Base-by-base conservation (phyloP, 2,113 vertebrate genomes). In the Ameiurus melas region DNA sequence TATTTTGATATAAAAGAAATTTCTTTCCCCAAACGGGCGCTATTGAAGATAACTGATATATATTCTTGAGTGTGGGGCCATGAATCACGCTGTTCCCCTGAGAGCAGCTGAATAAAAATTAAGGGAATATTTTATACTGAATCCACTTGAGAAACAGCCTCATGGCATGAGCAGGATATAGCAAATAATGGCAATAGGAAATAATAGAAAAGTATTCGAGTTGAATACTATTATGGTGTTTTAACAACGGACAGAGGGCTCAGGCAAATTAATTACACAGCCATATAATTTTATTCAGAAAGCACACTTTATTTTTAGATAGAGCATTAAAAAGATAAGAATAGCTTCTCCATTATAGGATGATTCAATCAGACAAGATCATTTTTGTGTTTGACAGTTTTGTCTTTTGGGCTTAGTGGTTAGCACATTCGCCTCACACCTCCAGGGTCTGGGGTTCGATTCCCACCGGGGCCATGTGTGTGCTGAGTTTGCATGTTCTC, bases 111-210 rank as follows among this genome's bases (percentile, higher is more conserved):
- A 86, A 83, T 90, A 47, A 73, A 86, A 88, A 86, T 90, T 90
- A 90, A 90, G 85, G 89, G 83, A 47, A 88, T 90, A 88, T 82
- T 88, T 88, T 71, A 90, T 84, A 84, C 60, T 55, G 47, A 79
- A 83, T 64, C 25, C 70, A 60, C 60, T 68, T 4, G 75, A 77
- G 60, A 71, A 58, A 39, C 80, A 62, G 80, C 17, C 55, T 82
- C 51, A n/a, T 30, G 57, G 80, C 80, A 36, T n/a, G 14, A 79
- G 27, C 12, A 6, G 0, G 47, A 55, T 79, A 79, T 30, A 55
- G 75, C 75, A 53, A 78, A 78, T 78, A 51, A 78, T n/a, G 12
- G 8, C 1, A 75, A 75, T 12, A 75, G 71, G 3, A 75, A 43
- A 77, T n/a, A 13, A 53, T 78, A n/a, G n/a, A 77, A 51, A 51